Percentiles rank a stretch among this genome's conserved stretches.
phyloP scores from a whole-genome alignment of 1,140 invertebrate genomes.

The Procambarus virginalis region DNA sequence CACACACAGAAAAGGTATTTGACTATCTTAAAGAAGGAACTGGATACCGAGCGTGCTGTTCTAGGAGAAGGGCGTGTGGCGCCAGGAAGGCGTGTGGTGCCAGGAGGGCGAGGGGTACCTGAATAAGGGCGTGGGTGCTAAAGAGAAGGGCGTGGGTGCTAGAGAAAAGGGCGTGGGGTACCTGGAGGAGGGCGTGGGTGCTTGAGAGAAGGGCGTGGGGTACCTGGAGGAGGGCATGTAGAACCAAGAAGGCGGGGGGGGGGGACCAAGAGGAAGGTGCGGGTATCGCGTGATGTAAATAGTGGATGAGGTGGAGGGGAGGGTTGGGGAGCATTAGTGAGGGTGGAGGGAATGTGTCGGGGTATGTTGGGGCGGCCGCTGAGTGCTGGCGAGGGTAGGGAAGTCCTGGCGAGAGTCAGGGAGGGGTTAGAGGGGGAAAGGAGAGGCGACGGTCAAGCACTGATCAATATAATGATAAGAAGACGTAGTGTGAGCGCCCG shows the following conservation, averaged over 20 bases:
- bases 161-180: not conserved
- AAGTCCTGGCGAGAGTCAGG: not conserved
- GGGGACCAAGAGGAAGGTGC: not conserved
- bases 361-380: no score
- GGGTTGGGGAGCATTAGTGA: not conserved
- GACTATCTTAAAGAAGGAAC: no score
- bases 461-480: slow-evolving; percentile 38
- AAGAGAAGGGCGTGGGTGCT: not conserved
- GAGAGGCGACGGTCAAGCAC: slow-evolving; percentile 27
- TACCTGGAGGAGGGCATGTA: not conserved
- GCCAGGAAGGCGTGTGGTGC: no score
- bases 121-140: not conserved
- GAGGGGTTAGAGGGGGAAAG: not conserved
- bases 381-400: no score
- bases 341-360: no score
- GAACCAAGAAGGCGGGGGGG: not conserved
- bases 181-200: not conserved
- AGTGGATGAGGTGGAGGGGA: not conserved
- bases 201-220: not conserved
- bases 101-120: no score
- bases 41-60: no score
- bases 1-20: no score
- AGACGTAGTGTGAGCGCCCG: not conserved
- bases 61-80: no score
- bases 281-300: slow-evolving; percentile 27